Base-by-base conservation (phyloP, 1,140 invertebrate species). In the Nilaparvata lugens region DNA sequence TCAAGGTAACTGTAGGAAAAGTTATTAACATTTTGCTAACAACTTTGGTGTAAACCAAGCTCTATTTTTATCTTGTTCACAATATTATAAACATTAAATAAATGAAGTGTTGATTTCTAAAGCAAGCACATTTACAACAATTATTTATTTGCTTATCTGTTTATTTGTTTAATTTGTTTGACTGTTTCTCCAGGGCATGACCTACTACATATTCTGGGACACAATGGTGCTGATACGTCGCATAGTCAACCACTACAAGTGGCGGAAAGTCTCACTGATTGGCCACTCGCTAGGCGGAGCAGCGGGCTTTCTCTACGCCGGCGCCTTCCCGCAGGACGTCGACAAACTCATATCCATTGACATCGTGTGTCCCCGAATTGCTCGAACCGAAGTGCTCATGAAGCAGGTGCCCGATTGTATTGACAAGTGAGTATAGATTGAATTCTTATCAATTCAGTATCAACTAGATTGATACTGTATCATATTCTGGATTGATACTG, bases 281-380 rank as follows among this genome's bases (percentile, higher is more conserved):
- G 90, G 90, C 1, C 90, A 93, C 71, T 91, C 88, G 0, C 72
- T 93, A 23, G 90, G 90, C 6, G 88, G 89, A 25, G 86, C 84
- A 21, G 76, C 91, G 48, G 83, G 85, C 38, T 91, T 91, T 67
- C 77, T 92, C 71, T 92, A 91, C 70, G 86, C 89, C 0, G 82
- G 86, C 1, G 77, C 82, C 0, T 92, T 78, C 68, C 89, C 89
- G 1, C 77, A 87, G 48, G 86, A 90, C 53, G 81, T 89, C 0
- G 79, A 83, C 0, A 80, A 79, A 66, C 78, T 89, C 7, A 86
- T 91, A 45, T 82, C 82, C 63, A 76, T 92, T 2, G 68, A 69
- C 43, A 65, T 65, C 16, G 68, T 63, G 9, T 64, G 67, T 40
- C 68, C 68, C 1, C 28, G 64, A n/a, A 62, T 68, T 14, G 58